Conservation (phyloP, 1,140 invertebrate genomes). For the Trachymyrmex septentrionalis region DNA sequence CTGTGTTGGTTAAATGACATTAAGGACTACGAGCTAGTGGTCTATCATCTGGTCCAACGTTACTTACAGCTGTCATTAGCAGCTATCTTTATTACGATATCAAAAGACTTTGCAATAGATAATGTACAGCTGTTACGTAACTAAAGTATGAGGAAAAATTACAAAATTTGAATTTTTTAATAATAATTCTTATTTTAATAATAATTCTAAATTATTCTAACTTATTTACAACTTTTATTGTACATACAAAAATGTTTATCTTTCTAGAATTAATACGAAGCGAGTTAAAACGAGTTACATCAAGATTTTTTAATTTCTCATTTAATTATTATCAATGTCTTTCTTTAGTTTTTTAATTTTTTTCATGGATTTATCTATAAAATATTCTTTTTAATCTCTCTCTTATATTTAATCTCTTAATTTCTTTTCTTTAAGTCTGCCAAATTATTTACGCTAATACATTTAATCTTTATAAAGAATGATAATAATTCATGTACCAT, state of each 20-base stretch:
- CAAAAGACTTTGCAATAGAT: not conserved
- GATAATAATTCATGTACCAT: not conserved
- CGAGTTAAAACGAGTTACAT: not conserved
- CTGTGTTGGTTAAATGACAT: constrained; percentile 49
- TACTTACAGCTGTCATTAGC: not conserved
- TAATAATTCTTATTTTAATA: constrained; percentile 7
- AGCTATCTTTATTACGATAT: not conserved
- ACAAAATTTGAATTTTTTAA: not conserved
- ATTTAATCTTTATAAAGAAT: not conserved
- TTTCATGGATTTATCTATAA: not conserved
- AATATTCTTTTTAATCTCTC: not conserved
- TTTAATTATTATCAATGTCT: constrained; percentile 4
- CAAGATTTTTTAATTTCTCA: not conserved
- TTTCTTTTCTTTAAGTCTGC: not conserved
- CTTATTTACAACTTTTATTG: not conserved
- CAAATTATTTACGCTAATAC: not conserved
- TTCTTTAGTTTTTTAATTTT: not conserved
- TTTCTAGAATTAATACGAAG: not conserved
- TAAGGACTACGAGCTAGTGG: constrained; percentile 47
- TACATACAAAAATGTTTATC: not conserved
- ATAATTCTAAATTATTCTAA: not conserved
- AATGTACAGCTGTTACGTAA: not conserved
- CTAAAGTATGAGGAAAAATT: not conserved
- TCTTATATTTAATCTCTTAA: not conserved
- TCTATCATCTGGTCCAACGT: constrained; percentile 12